Evolutionary conservation across 2,888 invertebrate species (phyloP).

Genomic region (Drosophila seclusa): DNA sequence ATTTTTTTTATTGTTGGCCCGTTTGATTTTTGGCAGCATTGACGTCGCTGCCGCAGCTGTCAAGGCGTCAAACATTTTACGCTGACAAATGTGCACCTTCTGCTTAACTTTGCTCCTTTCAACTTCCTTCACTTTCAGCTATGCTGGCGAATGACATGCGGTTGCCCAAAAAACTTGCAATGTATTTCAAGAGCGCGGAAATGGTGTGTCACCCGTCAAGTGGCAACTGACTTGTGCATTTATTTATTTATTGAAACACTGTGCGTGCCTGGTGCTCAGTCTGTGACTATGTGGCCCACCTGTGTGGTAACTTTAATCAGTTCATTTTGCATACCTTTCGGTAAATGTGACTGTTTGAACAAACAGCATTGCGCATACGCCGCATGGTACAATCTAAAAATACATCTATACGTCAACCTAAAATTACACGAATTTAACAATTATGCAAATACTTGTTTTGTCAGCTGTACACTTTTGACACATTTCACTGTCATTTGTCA

Average conservation of each 20-base stretch:
- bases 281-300: background rate
- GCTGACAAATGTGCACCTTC: conserved; percentile 67
- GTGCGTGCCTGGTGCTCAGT: conserved; percentile 38
- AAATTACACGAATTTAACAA: conserved; percentile 37
- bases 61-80: conserved; percentile 72
- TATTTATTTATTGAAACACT: conserved; percentile 60
- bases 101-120: background rate
- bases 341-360: background rate
- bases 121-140: conserved; percentile 4
- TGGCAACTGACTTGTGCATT: conserved; percentile 68
- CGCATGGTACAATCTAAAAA: conserved; percentile 5
- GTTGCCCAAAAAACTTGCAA: conserved; percentile 24
- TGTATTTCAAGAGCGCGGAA: conserved; percentile 11
- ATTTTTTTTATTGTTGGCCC: conserved; percentile 21
- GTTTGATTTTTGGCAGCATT: conserved; percentile 63
- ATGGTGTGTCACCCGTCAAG: conserved; percentile 42
- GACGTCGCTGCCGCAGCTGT: conserved; percentile 56
- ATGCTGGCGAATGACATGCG: conserved; percentile 44
- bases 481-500: conserved; percentile 60
- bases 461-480: conserved; percentile 49
- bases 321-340: conserved; percentile 17
- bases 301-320: conserved; percentile 57
- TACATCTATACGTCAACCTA: background rate
- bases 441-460: conserved; percentile 55
- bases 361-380: conserved; percentile 37